Evolutionary conservation across 2,888 invertebrate genomes (phyloP), one percentile per base, ranked within the genome.

Genomic region (Atrina japonica): DNA sequence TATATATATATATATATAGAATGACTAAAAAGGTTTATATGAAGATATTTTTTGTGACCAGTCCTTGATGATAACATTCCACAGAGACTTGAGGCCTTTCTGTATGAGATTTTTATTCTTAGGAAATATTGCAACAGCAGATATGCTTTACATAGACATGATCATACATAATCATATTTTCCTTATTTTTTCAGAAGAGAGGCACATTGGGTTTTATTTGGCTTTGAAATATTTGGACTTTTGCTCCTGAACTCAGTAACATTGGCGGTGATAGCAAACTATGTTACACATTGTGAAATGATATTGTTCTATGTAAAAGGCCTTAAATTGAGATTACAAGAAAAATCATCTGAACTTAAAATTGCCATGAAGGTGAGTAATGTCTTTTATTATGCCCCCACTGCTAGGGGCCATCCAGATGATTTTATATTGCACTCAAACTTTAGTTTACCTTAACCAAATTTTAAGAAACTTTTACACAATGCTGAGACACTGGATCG

Each of bases 271-370:
- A 84, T 90, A 14, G 81, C 90, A 30, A 91, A 90, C 81, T 90
- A 89, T 76, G 86, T 82, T 40, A 88, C 88, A 5, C 91, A 91
- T 77, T 90, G 90, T 76, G 88, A 88, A 68, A 88, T 90, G 80
- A 84, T 90, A 53, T 82, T 89, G 40, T 88, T 89, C 60, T 89
- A 88, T 75, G 85, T 90, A 30, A 83, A 84, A 53, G 88, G 88
- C 0, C 77, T 90, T 9, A 81, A 84, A 23, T 77, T 88, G 21
- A 76, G 88, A 49, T 79, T 91, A 3, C 87, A 88, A 70, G 90
- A 91, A 66, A 88, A 88, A 67, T 86, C 86, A 2, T 79, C 86
- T 14, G 86, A 88, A 68, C 78, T 91, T 3, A 85, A 85, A 53
- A 80, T 83, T 41, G 88, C 88, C 2, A 89, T 90, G 88, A 89